These are phyloP conservation scores for Megaustenia siamemsis DNA, from an alignment of 2,888 invertebrate genomes.

Conservation along the genomic window DNA sequence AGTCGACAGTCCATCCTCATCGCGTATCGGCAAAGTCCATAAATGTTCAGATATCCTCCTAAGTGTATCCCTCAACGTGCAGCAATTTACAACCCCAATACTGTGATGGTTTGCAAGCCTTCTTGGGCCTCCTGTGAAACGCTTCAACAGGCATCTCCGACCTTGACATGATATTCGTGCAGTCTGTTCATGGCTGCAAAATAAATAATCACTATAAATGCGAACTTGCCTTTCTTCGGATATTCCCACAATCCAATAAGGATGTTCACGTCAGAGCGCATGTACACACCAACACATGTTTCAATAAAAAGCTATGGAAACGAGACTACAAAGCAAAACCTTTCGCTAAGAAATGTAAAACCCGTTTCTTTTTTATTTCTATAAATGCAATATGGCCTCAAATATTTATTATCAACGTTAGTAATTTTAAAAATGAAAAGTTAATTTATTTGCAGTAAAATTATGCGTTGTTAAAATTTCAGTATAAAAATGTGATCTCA, in stretches of 20 bases:
- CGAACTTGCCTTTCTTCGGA: not conserved
- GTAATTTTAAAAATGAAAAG: not conserved
- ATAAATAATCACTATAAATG: not conserved
- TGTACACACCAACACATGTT: not conserved
- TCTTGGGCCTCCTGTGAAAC: no score
- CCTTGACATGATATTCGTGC: no score
- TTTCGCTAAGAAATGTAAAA: constrained; percentile 1
- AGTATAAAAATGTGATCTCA: not conserved
- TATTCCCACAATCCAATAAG: not conserved
- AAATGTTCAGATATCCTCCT: no score
- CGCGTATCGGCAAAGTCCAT: no score
- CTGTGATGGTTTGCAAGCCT: no score
- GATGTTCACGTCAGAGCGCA: not conserved
- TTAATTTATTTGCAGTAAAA: not conserved
- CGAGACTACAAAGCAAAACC: not conserved
- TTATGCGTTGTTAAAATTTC: not conserved
- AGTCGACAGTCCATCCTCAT: no score
- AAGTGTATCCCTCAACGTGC: no score
- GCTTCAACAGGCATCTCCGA: no score
- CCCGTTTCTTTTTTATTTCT: not conserved
- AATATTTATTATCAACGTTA: not conserved
- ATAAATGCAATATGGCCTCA: not conserved
- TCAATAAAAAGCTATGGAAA: not conserved
- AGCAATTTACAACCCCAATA: no score
- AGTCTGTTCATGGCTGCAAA: no score